These are phyloP conservation scores for Meteorus sp. DNA, from an alignment of 1,140 invertebrate genomes.

Conservation along the genomic window DNA sequence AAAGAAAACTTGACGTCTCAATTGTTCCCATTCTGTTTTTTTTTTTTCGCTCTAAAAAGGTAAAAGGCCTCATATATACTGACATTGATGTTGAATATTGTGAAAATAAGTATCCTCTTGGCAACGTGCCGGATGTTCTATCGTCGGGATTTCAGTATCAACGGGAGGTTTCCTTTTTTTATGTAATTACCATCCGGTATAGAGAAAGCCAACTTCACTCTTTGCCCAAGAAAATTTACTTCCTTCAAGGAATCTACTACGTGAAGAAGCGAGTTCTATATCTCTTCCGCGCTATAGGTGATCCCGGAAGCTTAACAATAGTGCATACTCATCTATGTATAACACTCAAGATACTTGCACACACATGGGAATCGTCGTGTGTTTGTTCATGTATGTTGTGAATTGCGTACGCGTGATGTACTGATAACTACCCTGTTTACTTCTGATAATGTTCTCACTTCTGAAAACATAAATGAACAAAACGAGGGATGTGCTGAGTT, in stretches of 20 bases:
- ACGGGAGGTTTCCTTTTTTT: not conserved
- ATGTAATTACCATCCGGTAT: constrained; percentile 13
- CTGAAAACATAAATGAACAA: too few species aligned
- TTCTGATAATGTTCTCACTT: too few species aligned
- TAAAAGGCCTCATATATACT: not conserved
- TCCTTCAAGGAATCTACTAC: too few species aligned
- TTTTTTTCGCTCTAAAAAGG: not conserved
- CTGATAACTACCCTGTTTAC: too few species aligned
- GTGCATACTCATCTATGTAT: not conserved
- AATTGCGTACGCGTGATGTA: too few species aligned
- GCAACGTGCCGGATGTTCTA: not conserved
- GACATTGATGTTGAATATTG: not conserved
- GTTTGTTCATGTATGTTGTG: too few species aligned
- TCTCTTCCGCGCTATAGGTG: not conserved
- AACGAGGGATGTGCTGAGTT: too few species aligned
- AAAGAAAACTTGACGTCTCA: too few species aligned
- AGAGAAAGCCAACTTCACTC: not conserved
- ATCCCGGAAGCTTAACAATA: constrained; percentile 3
- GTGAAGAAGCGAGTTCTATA: too few species aligned
- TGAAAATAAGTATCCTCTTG: not conserved
- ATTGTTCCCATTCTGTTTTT: too few species aligned
- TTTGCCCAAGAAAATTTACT: not conserved
- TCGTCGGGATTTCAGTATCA: not conserved
- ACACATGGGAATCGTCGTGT: too few species aligned
- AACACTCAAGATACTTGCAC: too few species aligned